These are phyloP conservation scores for Triops longicaudatus DNA, from an alignment of 1,140 invertebrate species.

Conservation along the genomic window DNA sequence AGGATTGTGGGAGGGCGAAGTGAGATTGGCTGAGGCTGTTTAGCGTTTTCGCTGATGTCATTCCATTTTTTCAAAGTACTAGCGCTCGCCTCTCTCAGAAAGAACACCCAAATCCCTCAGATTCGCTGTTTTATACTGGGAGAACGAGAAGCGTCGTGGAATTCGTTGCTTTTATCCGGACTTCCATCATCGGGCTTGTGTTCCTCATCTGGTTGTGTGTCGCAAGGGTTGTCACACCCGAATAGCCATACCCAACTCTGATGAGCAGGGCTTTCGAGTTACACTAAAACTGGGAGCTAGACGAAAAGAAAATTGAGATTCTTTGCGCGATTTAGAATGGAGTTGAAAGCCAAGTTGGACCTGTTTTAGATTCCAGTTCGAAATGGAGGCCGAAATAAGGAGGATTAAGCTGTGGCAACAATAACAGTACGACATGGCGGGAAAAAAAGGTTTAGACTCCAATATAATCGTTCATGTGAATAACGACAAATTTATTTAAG, in stretches of 20 bases:
- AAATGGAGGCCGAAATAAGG: no score
- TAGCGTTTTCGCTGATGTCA: constrained; percentile 6
- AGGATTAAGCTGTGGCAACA: no score
- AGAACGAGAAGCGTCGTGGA: neutral
- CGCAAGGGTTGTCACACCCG: neutral
- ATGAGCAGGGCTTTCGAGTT: neutral
- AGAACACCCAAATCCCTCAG: neutral
- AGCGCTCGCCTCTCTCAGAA: neutral
- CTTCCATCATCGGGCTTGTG: neutral
- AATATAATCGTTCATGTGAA: no score
- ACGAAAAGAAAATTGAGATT: neutral
- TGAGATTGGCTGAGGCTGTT: constrained; percentile 1
- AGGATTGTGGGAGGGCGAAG: neutral
- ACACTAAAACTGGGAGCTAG: neutral
- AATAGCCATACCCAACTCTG: neutral
- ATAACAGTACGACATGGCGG: no score
- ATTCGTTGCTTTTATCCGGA: neutral
- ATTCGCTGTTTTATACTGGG: neutral
- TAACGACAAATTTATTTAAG: no score
- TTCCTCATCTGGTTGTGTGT: neutral
- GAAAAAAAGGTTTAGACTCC: no score
- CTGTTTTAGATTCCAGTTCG: no score
- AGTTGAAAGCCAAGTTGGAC: neutral
- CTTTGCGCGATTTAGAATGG: neutral
- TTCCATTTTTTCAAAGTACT: constrained; percentile 4